Percentiles rank a stretch among this genome's conserved stretches.
These are phyloP conservation scores for Sarcophaga caerulescens DNA, from an alignment of 2,888 invertebrate species.

Conservation along the genomic window DNA sequence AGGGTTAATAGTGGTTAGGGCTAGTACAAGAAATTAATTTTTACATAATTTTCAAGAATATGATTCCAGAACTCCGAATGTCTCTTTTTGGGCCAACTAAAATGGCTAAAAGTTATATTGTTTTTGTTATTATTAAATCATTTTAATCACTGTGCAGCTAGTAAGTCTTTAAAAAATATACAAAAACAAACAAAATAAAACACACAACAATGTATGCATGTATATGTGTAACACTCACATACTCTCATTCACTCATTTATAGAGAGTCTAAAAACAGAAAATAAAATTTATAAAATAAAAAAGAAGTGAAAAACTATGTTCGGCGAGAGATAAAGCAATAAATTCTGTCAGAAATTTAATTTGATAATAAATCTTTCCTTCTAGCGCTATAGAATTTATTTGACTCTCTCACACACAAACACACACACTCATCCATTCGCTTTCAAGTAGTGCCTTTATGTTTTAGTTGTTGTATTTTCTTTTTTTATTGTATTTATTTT, in stretches of 20 bases:
- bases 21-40: too few species aligned
- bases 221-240: background rate
- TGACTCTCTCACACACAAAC: slow-evolving; percentile 72
- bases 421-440: slow-evolving; percentile 68
- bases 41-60: too few species aligned
- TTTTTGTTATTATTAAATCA: too few species aligned
- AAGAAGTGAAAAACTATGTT: slow-evolving; percentile 80
- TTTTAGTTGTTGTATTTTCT: slow-evolving; percentile 4
- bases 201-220: too few species aligned
- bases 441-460: slow-evolving; percentile 22
- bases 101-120: too few species aligned
- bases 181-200: background rate
- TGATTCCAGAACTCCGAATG: too few species aligned
- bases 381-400: slow-evolving; percentile 82
- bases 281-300: slow-evolving; percentile 66
- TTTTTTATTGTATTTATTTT: slow-evolving; percentile 13
- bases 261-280: slow-evolving; percentile 53
- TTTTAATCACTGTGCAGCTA: slow-evolving; percentile 44
- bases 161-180: slow-evolving; percentile 42
- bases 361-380: slow-evolving; percentile 82
- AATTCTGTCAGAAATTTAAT: slow-evolving; percentile 83
- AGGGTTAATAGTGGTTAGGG: too few species aligned
- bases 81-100: too few species aligned
- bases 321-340: slow-evolving; percentile 82
- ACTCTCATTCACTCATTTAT: slow-evolving; percentile 12